Percentiles rank a stretch among this genome's conserved stretches.
Conservation (phyloP, 2,113 vertebrate genomes). For the Chlorodrepanis virens region DNA sequence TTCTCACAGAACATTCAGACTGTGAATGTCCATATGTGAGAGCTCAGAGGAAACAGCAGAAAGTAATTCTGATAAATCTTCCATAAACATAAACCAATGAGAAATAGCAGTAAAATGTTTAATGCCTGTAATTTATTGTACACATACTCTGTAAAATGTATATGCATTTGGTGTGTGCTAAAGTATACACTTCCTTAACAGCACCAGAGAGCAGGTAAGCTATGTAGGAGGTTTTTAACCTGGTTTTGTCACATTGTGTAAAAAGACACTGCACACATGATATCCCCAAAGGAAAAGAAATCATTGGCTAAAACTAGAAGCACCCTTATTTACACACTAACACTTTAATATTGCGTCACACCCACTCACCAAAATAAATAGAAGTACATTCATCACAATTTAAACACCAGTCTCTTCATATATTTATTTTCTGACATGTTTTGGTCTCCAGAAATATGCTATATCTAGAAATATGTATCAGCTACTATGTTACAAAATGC, state of each 20-base stretch:
- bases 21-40: background rate
- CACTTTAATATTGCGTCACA: conserved; percentile 70
- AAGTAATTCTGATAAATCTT: background rate
- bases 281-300: conserved; percentile 55
- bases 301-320: conserved; percentile 48
- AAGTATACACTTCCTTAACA: conserved; percentile 70
- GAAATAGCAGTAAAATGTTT: conserved; percentile 71
- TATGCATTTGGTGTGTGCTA: conserved; percentile 64
- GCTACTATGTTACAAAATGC: conserved; percentile 75
- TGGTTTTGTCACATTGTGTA: conserved; percentile 75
- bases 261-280: conserved; percentile 64
- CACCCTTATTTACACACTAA: conserved; percentile 67
- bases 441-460: conserved; percentile 76
- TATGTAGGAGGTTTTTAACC: conserved; percentile 47
- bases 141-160: conserved; percentile 74
- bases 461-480: conserved; percentile 72
- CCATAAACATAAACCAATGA: conserved; percentile 65
- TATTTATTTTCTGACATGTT: conserved; percentile 77
- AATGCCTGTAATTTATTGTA: conserved; percentile 75
- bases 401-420: conserved; percentile 75
- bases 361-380: conserved; percentile 79
- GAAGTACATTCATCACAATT: conserved; percentile 74
- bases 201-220: conserved; percentile 72
- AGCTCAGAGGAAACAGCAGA: background rate
- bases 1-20: background rate